Percentiles rank a stretch among this genome's conserved stretches.
These are phyloP conservation scores for Cyaniris semiargus DNA, from an alignment of 2,888 invertebrate species.

Conservation along the genomic window DNA sequence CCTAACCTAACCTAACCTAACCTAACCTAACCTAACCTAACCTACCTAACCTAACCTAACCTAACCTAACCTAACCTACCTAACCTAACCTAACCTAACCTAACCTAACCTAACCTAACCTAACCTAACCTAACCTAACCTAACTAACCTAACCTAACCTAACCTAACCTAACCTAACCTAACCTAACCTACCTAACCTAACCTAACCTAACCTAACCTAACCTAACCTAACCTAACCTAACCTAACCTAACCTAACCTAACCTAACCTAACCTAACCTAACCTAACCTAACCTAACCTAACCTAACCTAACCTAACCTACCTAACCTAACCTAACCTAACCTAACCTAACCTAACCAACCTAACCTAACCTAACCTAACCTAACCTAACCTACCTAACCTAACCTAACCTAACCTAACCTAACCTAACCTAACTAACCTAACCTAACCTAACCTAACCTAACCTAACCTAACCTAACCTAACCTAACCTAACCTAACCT, in stretches of 20 bases:
- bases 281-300: slow-evolving; percentile 30
- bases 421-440: slow-evolving; percentile 30
- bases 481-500: slow-evolving; percentile 30
- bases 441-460: slow-evolving; percentile 38
- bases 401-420: background rate
- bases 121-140: slow-evolving; percentile 30
- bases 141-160: slow-evolving; percentile 43
- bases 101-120: slow-evolving; percentile 14
- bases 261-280: slow-evolving; percentile 26
- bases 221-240: slow-evolving; percentile 40
- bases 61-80: slow-evolving; percentile 38
- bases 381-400: slow-evolving; percentile 38
- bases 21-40: slow-evolving; percentile 46
- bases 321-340: no score
- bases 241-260: slow-evolving; percentile 34
- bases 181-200: slow-evolving; percentile 30
- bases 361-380: slow-evolving; percentile 27
- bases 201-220: no score
- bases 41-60: slow-evolving; percentile 43
- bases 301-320: slow-evolving; percentile 22
- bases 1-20: slow-evolving; percentile 1
- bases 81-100: slow-evolving; percentile 18
- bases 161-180: slow-evolving; percentile 31
- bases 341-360: no score
- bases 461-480: slow-evolving; percentile 33